Conservation (phyloP, 2,797 vertebrate genomes). For the Craterocephalus amniculus region DNA sequence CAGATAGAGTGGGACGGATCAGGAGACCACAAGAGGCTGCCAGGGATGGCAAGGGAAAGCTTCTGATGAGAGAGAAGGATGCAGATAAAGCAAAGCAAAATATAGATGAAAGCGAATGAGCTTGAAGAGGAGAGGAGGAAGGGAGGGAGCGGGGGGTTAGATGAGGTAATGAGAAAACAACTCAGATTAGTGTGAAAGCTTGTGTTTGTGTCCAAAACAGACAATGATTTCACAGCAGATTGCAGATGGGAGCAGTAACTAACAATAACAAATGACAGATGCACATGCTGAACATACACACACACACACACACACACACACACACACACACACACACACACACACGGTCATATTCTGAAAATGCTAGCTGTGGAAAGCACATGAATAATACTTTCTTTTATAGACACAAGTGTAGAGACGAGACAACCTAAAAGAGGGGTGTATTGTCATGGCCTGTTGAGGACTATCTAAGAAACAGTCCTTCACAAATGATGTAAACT, state of each 20-base stretch:
- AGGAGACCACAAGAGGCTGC: background rate
- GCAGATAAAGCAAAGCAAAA: constrained; percentile 18
- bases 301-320: constrained; percentile 20
- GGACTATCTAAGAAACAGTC: background rate
- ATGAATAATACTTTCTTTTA: constrained; percentile 5
- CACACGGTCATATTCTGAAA: background rate
- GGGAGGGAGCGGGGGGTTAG: constrained; percentile 1
- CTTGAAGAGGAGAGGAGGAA: constrained; percentile 14
- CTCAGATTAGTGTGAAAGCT: constrained; percentile 58
- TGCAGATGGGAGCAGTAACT: constrained; percentile 35
- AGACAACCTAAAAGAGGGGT: background rate
- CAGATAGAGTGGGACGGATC: constrained; percentile 21
- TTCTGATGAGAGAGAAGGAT: constrained; percentile 19
- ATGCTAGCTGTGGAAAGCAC: background rate
- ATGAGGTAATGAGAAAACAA: constrained; percentile 53
- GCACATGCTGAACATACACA: constrained; percentile 15
- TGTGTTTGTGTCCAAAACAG: constrained; percentile 49
- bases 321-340: constrained; percentile 2
- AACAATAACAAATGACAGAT: constrained; percentile 32
- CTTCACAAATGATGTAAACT: constrained; percentile 1
- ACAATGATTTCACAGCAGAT: constrained; percentile 62
- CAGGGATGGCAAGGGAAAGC: background rate
- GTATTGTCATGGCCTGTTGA: background rate
- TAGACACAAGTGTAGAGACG: background rate
- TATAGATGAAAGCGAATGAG: constrained; percentile 42